Conservation (phyloP, 2,113 vertebrate species). For the Peromyscus polionotus region DNA sequence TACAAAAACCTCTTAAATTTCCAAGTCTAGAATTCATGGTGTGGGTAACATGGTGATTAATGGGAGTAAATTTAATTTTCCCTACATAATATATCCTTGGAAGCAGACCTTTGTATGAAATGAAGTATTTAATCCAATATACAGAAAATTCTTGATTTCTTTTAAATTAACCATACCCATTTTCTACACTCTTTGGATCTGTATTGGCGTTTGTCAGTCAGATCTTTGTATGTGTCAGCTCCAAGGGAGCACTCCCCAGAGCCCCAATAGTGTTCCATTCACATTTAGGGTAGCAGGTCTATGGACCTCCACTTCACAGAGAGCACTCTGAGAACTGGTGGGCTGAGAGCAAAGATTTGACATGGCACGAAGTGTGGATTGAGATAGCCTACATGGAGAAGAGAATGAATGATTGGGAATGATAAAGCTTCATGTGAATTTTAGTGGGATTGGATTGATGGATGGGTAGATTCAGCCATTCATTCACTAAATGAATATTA, state of each 20-base stretch:
- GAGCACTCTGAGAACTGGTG: background rate
- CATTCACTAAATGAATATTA: background rate
- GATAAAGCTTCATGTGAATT: background rate
- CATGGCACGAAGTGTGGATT: background rate
- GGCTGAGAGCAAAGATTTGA: background rate
- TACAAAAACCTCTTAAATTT: slow-evolving; percentile 29
- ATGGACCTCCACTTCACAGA: accelerated
- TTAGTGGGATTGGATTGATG: background rate
- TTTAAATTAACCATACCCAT: background rate
- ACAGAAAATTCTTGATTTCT: slow-evolving; percentile 7
- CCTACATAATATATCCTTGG: background rate
- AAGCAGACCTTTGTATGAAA: background rate
- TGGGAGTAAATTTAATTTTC: background rate
- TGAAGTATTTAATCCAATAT: background rate
- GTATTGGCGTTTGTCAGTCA: background rate
- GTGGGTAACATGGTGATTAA: background rate
- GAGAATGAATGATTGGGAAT: background rate
- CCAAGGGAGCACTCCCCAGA: background rate
- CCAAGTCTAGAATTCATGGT: background rate
- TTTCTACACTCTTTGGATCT: slow-evolving; percentile 10
- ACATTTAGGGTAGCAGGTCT: background rate
- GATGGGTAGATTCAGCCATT: background rate
- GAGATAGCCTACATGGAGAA: background rate
- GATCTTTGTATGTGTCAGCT: background rate
- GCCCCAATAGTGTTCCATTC: background rate